A percentile compares a stretch with the other conserved stretches of the same genome.
phyloP scores from a whole-genome alignment of 2,888 invertebrate genomes.

The Netelia inedita region DNA sequence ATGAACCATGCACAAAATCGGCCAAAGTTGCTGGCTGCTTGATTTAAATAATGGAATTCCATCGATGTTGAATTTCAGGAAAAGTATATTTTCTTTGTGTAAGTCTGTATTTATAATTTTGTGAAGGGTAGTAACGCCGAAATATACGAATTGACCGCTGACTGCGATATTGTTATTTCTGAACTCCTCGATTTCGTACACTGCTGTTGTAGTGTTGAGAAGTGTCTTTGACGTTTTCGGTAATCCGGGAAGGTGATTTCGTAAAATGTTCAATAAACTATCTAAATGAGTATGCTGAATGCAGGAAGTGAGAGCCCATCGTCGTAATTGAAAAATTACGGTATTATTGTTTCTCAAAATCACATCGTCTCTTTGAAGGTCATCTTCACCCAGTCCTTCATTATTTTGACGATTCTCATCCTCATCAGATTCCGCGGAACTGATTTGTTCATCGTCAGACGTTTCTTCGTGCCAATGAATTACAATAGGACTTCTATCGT shows the following conservation, averaged over 20 bases:
- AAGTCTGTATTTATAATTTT: not conserved
- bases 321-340: not conserved
- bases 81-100: not conserved
- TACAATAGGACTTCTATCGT: too few species aligned
- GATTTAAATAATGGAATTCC: not conserved
- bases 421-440: not conserved
- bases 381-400: not conserved
- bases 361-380: too few species aligned
- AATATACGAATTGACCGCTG: not conserved
- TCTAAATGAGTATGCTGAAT: too few species aligned
- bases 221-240: not conserved
- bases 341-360: not conserved
- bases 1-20: not conserved
- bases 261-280: too few species aligned
- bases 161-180: not conserved
- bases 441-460: not conserved
- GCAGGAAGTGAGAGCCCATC: too few species aligned
- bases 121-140: not conserved
- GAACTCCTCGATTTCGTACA: not conserved
- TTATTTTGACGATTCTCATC: not conserved
- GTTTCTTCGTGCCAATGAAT: not conserved
- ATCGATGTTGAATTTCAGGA: not conserved
- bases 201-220: not conserved
- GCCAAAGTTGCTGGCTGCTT: not conserved
- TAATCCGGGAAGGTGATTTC: too few species aligned